Base-by-base conservation (phyloP, 1,140 invertebrate species). In the Ceratosolen fusciceps region DNA sequence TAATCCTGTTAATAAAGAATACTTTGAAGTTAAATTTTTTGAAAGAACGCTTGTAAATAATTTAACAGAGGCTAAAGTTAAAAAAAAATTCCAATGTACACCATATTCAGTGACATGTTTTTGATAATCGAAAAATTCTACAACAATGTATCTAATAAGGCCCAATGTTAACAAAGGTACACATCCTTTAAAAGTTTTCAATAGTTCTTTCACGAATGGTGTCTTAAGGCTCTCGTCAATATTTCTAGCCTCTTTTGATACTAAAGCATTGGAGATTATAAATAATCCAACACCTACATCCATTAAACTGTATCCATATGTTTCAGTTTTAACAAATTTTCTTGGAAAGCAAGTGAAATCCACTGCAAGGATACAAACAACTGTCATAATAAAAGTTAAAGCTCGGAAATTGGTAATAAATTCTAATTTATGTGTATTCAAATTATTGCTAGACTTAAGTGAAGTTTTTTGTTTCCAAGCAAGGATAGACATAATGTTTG, bases 61-160 rank as follows among this genome's bases (percentile, higher is more conserved):
- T 92, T 96, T 97, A 8, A 96, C 94, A 60, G 95, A 89, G 34
- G 95, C 96, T 52, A 99, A 87, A 1, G 97, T 98, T 77, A 98
- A 94, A 86, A 99, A 99, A 87, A 99, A 99, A 88, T 99, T 99
- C 96, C 98, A 98, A 90, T 99, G 97, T 8, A 95, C 91, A 4
- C 98, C 98, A 91, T 99, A 99, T 87, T 99, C 98, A 9, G 94
- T 93, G 0, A 96, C 92, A 88, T 97, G 95, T 85, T 95, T 94
- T 74, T 97, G 95, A 89, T 99, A 99, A 76, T 95, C 92, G 4
- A 94, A 87, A 77, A 91, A 84, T 85, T 93, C 93, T 16, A 94
- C 90, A n/a, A 93, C 87, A 2, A 94, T 39, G 79, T 92, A 93
- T 84, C 98, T 92, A 0, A 90, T 86, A 4, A 96, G 76, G 8